These are phyloP conservation scores for Thysanoteuthis rhombus DNA, from an alignment of 2,888 invertebrate genomes.

Conservation along the genomic window DNA sequence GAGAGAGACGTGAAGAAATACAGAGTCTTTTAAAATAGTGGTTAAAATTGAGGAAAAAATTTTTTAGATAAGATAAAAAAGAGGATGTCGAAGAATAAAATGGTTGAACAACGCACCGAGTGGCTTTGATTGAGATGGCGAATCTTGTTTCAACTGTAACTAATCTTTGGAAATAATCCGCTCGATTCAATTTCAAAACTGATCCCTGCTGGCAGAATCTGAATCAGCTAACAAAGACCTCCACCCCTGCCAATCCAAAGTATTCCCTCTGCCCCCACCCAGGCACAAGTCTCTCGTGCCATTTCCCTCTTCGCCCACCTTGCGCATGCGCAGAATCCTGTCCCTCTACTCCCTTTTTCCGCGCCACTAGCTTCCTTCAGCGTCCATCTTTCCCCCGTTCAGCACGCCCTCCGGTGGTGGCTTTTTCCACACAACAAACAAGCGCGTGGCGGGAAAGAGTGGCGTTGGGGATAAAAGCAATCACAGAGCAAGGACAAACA, in stretches of 20 bases:
- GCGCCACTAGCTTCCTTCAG: not conserved
- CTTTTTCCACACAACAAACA: not conserved
- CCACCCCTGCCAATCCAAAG: not conserved
- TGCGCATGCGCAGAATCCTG: not conserved
- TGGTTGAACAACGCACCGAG: not conserved
- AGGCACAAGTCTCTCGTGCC: not conserved
- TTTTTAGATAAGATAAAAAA: too few species aligned
- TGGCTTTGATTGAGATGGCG: not conserved
- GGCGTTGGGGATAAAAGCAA: not conserved
- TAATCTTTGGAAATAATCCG: constrained; percentile 12
- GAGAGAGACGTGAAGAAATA: too few species aligned
- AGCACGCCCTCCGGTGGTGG: not conserved
- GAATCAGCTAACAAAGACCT: not conserved
- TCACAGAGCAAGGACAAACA: constrained; percentile 12
- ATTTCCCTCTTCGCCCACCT: not conserved
- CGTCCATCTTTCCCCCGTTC: not conserved
- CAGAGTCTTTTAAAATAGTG: too few species aligned
- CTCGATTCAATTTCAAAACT: constrained; percentile 12
- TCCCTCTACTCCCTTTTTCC: not conserved
- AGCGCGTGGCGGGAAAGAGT: not conserved
- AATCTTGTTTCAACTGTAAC: not conserved
- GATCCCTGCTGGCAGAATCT: not conserved
- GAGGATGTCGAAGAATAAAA: not conserved
- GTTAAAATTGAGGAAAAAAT: too few species aligned
- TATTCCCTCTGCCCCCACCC: not conserved